Base-by-base conservation (phyloP, 2,113 vertebrate genomes). In the Peromyscus californicus region DNA sequence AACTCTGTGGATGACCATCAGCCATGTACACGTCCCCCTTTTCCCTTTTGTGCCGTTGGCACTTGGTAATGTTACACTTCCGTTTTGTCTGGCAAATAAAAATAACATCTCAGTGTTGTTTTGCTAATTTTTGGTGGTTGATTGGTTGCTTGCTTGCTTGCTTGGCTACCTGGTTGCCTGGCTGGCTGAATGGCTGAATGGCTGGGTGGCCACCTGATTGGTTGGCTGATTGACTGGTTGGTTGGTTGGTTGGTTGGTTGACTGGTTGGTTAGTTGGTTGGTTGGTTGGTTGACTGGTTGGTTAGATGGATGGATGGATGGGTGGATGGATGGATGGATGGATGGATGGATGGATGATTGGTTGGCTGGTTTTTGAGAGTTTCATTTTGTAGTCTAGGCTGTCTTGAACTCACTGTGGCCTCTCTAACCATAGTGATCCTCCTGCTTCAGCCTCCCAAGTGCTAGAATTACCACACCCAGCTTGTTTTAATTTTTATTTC, bases 71-170 rank as follows among this genome's bases (percentile, higher is more conserved):
- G 17, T 33, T 85, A 59, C 19, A 65, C 54, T 90, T 89, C 15
- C 21, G 21, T 10, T 63, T 92, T 91, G 82, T 94, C 45, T 33
- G 51, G 5, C 51, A 21, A 95, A 29, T 86, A 42, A 45, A 94
- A 95, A 83, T 48, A 16, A 26, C 31, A 39, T 54, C 72, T 91
- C 22, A 24, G 16, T 24, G 72, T 74, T 85, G 65, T 61, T 67
- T 91, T 48, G 9, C 4, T 82, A 69, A 33, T 65, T 82, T 76
- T 54, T 13, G 33, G 33, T 16, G 15, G 13, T 70, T n/a, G 7
- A 19, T 70, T 70, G 42, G 42, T 76, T 76, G 39, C 13, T 45
- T 45, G 2, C 13, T 45, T 45, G 2, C 12, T 48, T 78, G 5
- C 5, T 31, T 78, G 3, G 75, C 7, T 54, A 26, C 7, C 1